Base-by-base conservation (phyloP, 2,888 invertebrate species). In the Timema podura region DNA sequence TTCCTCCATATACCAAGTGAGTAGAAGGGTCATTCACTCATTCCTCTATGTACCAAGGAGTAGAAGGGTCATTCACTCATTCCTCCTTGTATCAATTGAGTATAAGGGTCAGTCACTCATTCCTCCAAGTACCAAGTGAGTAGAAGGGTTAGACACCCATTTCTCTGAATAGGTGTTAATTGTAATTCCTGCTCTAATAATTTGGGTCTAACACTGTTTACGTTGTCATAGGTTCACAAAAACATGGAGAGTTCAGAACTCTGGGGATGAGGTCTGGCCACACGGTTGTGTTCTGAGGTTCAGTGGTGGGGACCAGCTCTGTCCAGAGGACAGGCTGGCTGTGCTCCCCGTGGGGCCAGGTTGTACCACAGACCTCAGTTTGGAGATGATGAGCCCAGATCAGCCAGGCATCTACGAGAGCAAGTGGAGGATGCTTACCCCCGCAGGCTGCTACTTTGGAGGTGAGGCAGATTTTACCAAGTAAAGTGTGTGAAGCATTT, bases 381-480 rank as follows among this genome's bases (percentile, higher is more conserved):
- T 96, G 73, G 90, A 91, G 77, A 88, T 96, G 84, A 86, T 87
- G 67, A 93, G 94, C 78, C 96, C 97, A 9, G 82, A 85, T 13
- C 80, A 83, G 70, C 85, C 89, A 57, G 95, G 94, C 11, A 87
- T 88, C 16, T 92, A 91, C 81, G 89, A 91, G 81, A 93, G 93
- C 75, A 91, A 93, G 84, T 98, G 96, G 91, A 89, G 95, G 78
- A 87, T 97, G 85, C 90, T 91, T 78, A 94, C 95, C 71, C 86
- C 92, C 57, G 90, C 90, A 77, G 96, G 96, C 73, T 88, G 91
- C 77, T 93, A 91, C 82, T 96, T 97, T 85, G 98, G 98, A 81
- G 96, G 96, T 95, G 83, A 80, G 77, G 73, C 71, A 7, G 30
- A 30, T 49, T 6, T 67, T 66, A 48, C 8, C 6, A 13, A n/a